Base-by-base conservation (phyloP, 2,113 vertebrate genomes). In the Thymallus thymallus region DNA sequence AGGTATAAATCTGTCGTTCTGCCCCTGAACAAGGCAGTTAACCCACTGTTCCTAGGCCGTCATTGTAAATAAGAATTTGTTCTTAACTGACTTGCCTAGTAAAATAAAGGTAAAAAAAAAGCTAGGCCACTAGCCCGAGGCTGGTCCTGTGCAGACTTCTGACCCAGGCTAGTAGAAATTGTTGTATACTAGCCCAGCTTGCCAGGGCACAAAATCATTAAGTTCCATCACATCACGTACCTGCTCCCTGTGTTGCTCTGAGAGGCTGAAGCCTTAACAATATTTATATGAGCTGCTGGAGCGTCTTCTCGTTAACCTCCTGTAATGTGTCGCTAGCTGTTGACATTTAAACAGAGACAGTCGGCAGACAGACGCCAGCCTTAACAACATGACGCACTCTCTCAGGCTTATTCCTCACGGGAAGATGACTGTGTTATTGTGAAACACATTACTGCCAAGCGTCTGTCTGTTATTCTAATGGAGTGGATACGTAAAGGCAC, bases 311-410 rank as follows among this genome's bases (percentile, higher is more conserved):
- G 70, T 78, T 75, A 73, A 79, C 62, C 66, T 79, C 69, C 68
- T 1, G 0, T 29, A 75, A 80, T 73, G 68, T 76, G 75, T 75
- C 35, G 35, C 35, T 41, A 41, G 71, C 81, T 23, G 45, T 12
- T 76, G 81, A 86, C 77, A 82, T 76, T 79, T 77, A 73, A 64
- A 24, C 68, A 76, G 69, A 74, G 14, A 48, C 32, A 67, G 30
- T 5, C 62, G 32, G 24, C 69, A 32, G 61, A 66, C 73, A 73
- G 29, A 67, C 10, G 66, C 2, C 2, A 29, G 23, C 45, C 76
- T 68, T 73, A 73, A 69, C 71, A 75, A 75, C 62, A 75, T 68
- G 72, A 73, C 58, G 63, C 16, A 45, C n/a, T 41, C 1, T 60
- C n/a, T 62, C 67, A 77, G 32, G 41, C n/a, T 12, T 35, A 46